Evolutionary conservation across 2,888 invertebrate species (phyloP).

Genomic region (Lasioglossum malachurum): DNA sequence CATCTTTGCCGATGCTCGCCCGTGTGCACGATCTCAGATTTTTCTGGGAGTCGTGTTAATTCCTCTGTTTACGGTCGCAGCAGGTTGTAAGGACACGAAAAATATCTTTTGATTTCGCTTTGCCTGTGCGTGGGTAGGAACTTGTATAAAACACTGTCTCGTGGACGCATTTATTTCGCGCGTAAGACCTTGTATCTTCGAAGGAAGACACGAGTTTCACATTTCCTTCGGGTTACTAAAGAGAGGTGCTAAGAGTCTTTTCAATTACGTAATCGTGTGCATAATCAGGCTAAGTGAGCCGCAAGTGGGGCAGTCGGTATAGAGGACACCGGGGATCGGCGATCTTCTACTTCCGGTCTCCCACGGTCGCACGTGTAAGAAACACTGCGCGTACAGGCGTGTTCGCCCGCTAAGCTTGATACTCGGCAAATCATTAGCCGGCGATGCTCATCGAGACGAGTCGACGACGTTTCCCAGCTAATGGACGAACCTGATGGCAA

Average conservation of each 20-base stretch:
- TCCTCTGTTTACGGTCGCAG: not conserved
- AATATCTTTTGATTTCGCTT: not conserved
- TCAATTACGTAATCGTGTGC: not conserved
- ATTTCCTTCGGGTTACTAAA: not conserved
- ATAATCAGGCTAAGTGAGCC: not conserved
- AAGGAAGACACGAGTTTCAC: not conserved
- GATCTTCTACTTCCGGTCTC: conserved; percentile 65
- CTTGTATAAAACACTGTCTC: not conserved
- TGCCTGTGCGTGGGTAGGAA: not conserved
- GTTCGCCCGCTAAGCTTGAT: conserved; percentile 52
- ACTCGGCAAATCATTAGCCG: conserved; percentile 58
- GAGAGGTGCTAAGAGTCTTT: not conserved
- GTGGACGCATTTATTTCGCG: not conserved
- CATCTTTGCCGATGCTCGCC: conserved; percentile 6
- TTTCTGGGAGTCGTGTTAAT: not conserved
- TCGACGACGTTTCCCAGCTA: conserved; percentile 74
- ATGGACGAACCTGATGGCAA: conserved; percentile 83
- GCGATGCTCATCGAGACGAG: conserved; percentile 67
- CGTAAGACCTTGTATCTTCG: not conserved
- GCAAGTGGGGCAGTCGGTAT: conserved; percentile 48
- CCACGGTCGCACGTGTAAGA: conserved; percentile 69
- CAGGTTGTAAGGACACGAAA: not conserved
- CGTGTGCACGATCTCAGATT: not conserved
- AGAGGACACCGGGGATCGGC: conserved; percentile 30
- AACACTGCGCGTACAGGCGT: conserved; percentile 36